Percentiles rank a stretch among this genome's conserved stretches.
These are phyloP conservation scores for Polypedilum vanderplanki DNA, from an alignment of 1,140 invertebrate species.

Conservation along the genomic window DNA sequence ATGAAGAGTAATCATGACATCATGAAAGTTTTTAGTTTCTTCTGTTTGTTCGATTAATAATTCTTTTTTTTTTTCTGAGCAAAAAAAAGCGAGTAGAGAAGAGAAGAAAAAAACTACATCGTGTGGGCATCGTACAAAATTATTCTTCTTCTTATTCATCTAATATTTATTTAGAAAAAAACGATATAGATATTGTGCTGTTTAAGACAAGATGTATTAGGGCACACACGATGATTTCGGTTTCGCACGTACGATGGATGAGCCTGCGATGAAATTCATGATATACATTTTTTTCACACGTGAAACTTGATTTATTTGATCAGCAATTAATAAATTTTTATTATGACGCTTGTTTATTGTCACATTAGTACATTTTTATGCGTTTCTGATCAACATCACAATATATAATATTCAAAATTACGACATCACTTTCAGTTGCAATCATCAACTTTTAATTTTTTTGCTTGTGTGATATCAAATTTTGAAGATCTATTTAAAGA, in stretches of 20 bases:
- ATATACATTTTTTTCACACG: not conserved
- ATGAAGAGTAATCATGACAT: constrained; percentile 4
- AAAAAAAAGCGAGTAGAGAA: not conserved
- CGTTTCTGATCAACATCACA: no score
- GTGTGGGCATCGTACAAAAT: constrained; percentile 15
- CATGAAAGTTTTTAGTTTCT: constrained; percentile 9
- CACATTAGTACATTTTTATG: no score
- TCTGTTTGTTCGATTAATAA: constrained; percentile 23
- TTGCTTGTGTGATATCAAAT: no score
- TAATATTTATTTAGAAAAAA: constrained; percentile 23
- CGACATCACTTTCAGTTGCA: no score
- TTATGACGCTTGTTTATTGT: no score
- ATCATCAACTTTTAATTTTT: no score
- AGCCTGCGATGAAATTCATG: not conserved
- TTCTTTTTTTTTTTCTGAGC: not conserved
- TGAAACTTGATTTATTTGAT: no score
- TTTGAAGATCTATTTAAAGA: no score
- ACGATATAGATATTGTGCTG: not conserved
- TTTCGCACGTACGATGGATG: not conserved
- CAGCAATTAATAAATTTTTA: no score
- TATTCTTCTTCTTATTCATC: not conserved
- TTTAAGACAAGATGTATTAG: constrained; percentile 16
- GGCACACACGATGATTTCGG: not conserved
- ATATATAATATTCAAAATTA: no score
- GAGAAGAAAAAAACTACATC: not conserved